Evolutionary conservation across 2,113 vertebrate species (phyloP), one percentile per base, ranked within the genome.

Genomic region (Megaptera novaeangliae): DNA sequence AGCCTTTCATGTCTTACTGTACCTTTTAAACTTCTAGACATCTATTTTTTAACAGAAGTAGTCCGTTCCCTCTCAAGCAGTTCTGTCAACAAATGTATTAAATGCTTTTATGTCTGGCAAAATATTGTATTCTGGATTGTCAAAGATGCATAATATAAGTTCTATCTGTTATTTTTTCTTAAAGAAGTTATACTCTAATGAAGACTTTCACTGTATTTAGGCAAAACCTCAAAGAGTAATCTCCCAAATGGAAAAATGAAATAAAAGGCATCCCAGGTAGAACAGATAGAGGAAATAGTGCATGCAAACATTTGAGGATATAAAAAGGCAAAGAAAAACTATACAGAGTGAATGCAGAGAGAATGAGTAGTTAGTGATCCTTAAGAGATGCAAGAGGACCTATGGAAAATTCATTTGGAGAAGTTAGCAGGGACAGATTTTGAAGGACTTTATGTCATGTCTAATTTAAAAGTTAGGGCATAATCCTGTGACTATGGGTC

Each of bases 331-430:
- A 77, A 59, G 6, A 71, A 91, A 39, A 41, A 20, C 18, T 39
- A 25, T 15, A 36, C 11, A 87, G 13, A 61, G 4, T 46, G 2
- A 15, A 9, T 52, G 4, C 44, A 81, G 39, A 89, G 8, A 80
- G 17, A 72, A 69, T 64, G 2, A 80, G 11, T 21, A 78, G 4
- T 29, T 68, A 61, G 6, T 18, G 21, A 49, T 74, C 3, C 18
- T 71, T 5, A 46, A n/a, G 46, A 55, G 11, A 75, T 9, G 8
- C 52, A 2, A 25, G 3, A 20, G 0, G 3, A 29, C 1, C 4
- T 21, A 27, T 4, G 12, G 27, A 59, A 91, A 93, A 75, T 27
- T 55, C 17, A 25, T 82, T 68, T 92, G n/a, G 14, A 77, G 74
- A 94, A 89, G 52, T 87, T 77, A 78, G 9, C 18, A 23, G 13